A percentile compares a stretch with the other conserved stretches of the same genome.
These are phyloP conservation scores for Cyrtonyx montezumae DNA, from an alignment of 2,113 vertebrate species.

Conservation along the genomic window DNA sequence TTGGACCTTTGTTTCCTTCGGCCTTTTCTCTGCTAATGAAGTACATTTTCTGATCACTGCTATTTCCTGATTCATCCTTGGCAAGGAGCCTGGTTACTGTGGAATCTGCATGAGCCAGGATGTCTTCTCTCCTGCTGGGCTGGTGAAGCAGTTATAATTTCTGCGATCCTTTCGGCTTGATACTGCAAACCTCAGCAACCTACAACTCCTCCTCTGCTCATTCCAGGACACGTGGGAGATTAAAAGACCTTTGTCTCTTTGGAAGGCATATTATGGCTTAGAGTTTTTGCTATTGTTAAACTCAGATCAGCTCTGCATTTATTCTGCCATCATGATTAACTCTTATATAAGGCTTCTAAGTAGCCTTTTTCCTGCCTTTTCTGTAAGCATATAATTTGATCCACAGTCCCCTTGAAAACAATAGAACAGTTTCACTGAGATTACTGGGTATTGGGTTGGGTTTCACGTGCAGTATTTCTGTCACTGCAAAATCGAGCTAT, in stretches of 20 bases:
- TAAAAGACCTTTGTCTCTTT: neutral
- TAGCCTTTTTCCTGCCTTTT: neutral
- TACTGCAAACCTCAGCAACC: constrained; percentile 5
- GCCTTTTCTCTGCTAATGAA: constrained; percentile 53
- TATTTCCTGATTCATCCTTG: constrained; percentile 34
- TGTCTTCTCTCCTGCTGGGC: constrained; percentile 40
- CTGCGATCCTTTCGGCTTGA: neutral
- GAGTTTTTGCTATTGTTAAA: neutral
- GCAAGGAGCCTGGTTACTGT: constrained; percentile 49
- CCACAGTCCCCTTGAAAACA: neutral
- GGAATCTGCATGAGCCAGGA: constrained; percentile 23
- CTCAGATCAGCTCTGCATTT: neutral
- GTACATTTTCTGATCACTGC: constrained; percentile 41
- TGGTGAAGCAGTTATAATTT: constrained; percentile 32
- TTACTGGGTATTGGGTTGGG: neutral
- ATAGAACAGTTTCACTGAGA: neutral
- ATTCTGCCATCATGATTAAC: neutral
- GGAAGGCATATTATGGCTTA: neutral
- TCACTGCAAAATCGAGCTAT: neutral
- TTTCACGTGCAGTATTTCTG: neutral
- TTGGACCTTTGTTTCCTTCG: constrained; percentile 36
- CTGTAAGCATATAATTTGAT: neutral
- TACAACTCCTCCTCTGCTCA: neutral
- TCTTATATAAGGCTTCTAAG: neutral
- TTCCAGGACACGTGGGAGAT: neutral